Base-by-base conservation (phyloP, 1,140 invertebrate genomes). In the Mactra quadrangularis region DNA sequence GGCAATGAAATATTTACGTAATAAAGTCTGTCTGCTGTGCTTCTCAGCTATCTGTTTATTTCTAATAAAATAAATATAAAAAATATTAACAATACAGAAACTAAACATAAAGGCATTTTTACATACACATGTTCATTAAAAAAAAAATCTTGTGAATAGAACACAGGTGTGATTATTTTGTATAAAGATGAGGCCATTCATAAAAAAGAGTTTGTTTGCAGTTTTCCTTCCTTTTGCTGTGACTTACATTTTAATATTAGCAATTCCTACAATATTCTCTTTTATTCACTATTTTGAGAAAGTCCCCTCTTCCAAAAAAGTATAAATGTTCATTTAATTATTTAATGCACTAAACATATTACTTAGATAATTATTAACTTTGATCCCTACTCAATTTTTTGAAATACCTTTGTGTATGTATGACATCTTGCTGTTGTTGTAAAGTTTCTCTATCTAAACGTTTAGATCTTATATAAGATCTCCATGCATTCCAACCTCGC, bases 401-500 rank as follows among this genome's bases (percentile, higher is more conserved):
- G n/a, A n/a, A n/a, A n/a, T 41, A 91, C 91, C 90, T 91, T 71
- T 91, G 87, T 6, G 83, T 85, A 53, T 89, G 82, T n/a, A 87
- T 82, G 19, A 90, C 68, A 60, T 88, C 77, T 19, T 84, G 66
- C 66, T 91, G 85, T 74, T 91, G 89, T 41, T 87, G 82, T 45
- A 79, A 85, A 1, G 87, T 87, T 52, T 90, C 90, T 47, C 85
- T 31, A 11, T 90, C 89, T 45, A 91, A 52, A 33, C 64, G 82
- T 25, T 76, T 76, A 25, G 82, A 71, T 27, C 89, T 84, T 11
- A 87, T 82, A 47, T 84, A 88, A 3, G 87, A 85, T 52, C 88
- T 87, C 92, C 92, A 93, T 11, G 90, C 89, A 76, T 90, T 92
- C 89, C 90, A 93, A 3, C 87, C 84, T 27, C 89, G 85, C 19